Evolutionary conservation across 2,888 invertebrate species (phyloP), one percentile per base, ranked within the genome.

Genomic region (Galerucella nymphaeae): DNA sequence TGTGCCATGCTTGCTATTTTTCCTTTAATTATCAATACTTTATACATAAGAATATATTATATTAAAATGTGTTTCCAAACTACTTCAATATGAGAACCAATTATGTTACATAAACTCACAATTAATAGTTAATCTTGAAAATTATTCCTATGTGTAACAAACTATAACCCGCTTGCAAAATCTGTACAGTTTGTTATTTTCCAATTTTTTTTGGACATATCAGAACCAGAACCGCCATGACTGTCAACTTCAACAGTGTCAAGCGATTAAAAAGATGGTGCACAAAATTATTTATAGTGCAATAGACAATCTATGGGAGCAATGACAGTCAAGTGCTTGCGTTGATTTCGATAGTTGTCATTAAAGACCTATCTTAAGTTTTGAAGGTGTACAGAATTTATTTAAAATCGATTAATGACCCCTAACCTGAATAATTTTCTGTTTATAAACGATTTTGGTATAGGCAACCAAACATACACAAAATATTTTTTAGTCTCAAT

Each of bases 171-270:
- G 18, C 53, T 53, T 53, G 18, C 16, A 10, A 16, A 18, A 18
- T 53, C 53, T 53, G 18, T 53, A 10, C n/a, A 53, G 53, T 53
- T 53, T 53, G 53, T 53, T 53, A 53, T 53, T 53, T 16, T 53
- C 16, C 16, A n/a, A 53, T 53, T 18, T 18, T 53, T 3, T 53
- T 18, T 53, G 18, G 16, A 53, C 53, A 53, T 53, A 10, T 53
- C 9, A 53, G 18, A 18, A 30, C 5, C 5, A 3, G 23, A 1
- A 23, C 23, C 23, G 23, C 23, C 23, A 23, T 23, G 2, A 4
- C 23, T 23, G 23, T 23, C 23, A 23, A 23, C 23, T 23, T 23
- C 23, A 53, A 18, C 53, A 53, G 18, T 18, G 18, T 53, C 53
- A 53, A 53, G 18, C 10, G 8, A 53, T 18, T 9, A 53, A n/a